Evolutionary conservation across 2,888 invertebrate species (phyloP).

Genomic region (Platycnemis pennipes): DNA sequence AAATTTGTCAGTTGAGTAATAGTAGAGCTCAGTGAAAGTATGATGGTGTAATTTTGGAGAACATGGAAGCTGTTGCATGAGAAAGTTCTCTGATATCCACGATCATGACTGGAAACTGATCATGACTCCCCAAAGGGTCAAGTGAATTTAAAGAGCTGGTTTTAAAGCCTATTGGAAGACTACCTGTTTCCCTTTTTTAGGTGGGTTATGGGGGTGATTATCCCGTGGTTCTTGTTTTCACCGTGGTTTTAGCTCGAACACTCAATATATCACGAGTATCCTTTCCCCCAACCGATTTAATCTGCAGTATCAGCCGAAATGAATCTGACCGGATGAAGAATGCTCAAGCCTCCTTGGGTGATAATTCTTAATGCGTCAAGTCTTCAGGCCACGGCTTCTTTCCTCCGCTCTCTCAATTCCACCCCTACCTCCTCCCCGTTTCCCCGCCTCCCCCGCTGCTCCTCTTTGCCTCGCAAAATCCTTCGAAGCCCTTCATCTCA

Average conservation of each 20-base stretch:
- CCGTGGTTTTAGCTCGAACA: neutral
- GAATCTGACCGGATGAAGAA: constrained; percentile 39
- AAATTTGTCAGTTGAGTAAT: no score
- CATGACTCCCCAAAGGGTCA: neutral
- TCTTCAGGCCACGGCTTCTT: neutral
- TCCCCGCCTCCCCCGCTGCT: neutral
- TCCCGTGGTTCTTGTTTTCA: neutral
- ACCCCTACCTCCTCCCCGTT: neutral
- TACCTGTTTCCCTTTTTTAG: neutral
- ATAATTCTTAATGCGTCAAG: constrained; percentile 31
- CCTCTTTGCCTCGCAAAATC: neutral
- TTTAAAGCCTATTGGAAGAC: neutral
- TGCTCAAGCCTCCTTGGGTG: neutral
- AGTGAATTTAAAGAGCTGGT: neutral
- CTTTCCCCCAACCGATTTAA: neutral
- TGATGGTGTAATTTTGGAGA: no score
- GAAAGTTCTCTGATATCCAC: neutral
- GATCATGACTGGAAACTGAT: neutral
- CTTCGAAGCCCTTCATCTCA: neutral
- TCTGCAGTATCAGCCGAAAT: constrained; percentile 36
- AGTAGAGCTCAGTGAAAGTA: no score
- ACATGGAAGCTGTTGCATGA: no score
- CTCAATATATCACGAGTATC: neutral
- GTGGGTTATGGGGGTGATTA: neutral
- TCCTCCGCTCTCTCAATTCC: neutral